These are phyloP conservation scores for Sebastolobus alascanus DNA, from an alignment of 2,797 vertebrate genomes.

Conservation along the genomic window DNA sequence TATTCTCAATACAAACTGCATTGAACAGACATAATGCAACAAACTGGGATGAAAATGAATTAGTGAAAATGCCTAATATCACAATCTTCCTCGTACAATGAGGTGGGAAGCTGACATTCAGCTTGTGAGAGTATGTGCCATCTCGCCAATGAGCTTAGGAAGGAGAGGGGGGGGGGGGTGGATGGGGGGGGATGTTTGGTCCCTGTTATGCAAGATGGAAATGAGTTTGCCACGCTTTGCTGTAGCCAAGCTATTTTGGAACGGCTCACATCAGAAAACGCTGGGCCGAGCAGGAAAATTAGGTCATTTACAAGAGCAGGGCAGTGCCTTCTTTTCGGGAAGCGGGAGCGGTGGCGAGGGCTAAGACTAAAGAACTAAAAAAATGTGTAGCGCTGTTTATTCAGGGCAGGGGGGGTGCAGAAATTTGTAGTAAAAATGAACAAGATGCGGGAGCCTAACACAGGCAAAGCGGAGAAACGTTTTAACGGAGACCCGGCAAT, in stretches of 20 bases:
- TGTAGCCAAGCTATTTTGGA: slow-evolving; percentile 86
- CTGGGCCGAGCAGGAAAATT: slow-evolving; percentile 83
- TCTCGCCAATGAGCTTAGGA: slow-evolving; percentile 60
- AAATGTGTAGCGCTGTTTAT: slow-evolving; percentile 67
- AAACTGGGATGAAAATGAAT: slow-evolving; percentile 48
- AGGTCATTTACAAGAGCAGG: slow-evolving; percentile 85
- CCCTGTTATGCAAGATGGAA: slow-evolving; percentile 87
- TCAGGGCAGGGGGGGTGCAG: slow-evolving; percentile 56
- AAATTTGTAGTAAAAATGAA: slow-evolving; percentile 64
- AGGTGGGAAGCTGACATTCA: slow-evolving; percentile 65
- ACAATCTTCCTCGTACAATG: slow-evolving; percentile 53
- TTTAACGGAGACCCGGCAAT: slow-evolving; percentile 62
- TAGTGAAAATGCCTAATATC: slow-evolving; percentile 58
- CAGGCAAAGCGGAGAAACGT: slow-evolving; percentile 38
- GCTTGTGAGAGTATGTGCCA: slow-evolving; percentile 66
- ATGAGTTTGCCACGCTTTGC: slow-evolving; percentile 84
- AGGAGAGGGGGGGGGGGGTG: not conserved
- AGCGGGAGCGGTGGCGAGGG: slow-evolving; percentile 25
- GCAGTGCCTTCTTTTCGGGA: slow-evolving; percentile 68
- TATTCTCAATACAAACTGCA: slow-evolving; percentile 5
- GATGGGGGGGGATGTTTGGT: slow-evolving; percentile 65
- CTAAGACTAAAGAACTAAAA: slow-evolving; percentile 69
- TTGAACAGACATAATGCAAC: slow-evolving; percentile 20
- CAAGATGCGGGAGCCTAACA: slow-evolving; percentile 56
- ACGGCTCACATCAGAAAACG: slow-evolving; percentile 79